Evolutionary conservation across 1,140 invertebrate genomes (phyloP).

Genomic region (Hermetia illucens): DNA sequence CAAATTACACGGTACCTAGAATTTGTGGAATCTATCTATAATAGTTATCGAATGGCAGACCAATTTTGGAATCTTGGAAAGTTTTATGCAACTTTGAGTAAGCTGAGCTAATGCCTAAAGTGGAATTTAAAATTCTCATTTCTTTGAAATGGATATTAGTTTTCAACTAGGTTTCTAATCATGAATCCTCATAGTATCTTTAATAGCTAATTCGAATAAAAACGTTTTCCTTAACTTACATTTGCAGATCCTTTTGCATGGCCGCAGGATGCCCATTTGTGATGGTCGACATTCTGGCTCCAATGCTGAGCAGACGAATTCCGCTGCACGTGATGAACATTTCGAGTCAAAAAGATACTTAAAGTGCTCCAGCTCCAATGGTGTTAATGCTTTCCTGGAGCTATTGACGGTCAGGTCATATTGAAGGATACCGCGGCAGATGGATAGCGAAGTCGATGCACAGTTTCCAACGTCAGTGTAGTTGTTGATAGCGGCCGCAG

Average conservation of each 20-base stretch:
- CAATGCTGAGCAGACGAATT: constrained; percentile 45
- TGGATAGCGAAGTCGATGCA: constrained; percentile 22
- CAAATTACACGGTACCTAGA: no score
- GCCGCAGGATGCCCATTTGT: constrained; percentile 38
- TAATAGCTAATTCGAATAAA: no score
- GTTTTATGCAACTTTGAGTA: no score
- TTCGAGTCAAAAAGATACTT: constrained; percentile 38
- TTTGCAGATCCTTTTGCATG: constrained; percentile 49
- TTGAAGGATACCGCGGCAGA: constrained; percentile 43
- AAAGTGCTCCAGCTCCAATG: constrained; percentile 16
- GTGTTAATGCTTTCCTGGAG: constrained; percentile 9
- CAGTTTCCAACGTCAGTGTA: constrained; percentile 20
- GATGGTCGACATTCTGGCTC: constrained; percentile 48
- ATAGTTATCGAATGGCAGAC: no score
- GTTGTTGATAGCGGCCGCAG: constrained; percentile 20
- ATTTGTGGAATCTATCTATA: no score
- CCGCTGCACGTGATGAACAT: constrained; percentile 42
- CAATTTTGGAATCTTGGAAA: no score
- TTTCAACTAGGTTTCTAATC: no score
- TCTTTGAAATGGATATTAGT: no score
- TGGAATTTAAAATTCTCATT: no score
- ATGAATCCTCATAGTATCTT: no score
- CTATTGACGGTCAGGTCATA: constrained; percentile 42
- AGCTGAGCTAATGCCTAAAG: no score
- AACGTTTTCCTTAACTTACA: constrained; percentile 37